These are phyloP conservation scores for Serripes groenlandicus DNA, from an alignment of 2,888 invertebrate species.

Conservation along the genomic window DNA sequence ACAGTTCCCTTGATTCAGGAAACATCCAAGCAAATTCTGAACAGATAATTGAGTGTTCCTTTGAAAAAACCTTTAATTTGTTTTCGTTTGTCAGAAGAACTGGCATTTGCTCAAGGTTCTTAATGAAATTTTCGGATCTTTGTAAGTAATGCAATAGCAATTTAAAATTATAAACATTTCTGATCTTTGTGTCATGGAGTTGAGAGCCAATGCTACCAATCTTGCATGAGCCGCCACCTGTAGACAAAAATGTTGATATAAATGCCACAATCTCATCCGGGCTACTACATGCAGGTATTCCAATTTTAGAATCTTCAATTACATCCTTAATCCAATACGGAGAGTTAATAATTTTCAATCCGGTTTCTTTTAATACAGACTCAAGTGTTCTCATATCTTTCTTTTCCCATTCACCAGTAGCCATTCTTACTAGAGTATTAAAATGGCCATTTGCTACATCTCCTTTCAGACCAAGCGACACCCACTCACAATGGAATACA, in stretches of 20 bases:
- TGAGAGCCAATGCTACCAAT: neutral
- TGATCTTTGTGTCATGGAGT: neutral
- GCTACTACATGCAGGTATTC: neutral
- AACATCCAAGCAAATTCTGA: constrained; percentile 13
- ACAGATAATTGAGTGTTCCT: neutral
- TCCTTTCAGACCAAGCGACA: neutral
- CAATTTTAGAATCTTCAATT: neutral
- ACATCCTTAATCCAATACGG: neutral
- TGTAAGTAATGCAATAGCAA: constrained; percentile 1
- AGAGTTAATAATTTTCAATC: constrained; percentile 28
- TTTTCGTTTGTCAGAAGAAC: constrained; percentile 2
- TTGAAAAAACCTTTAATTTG: neutral
- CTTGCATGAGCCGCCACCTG: constrained; percentile 2
- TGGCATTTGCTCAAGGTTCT: neutral
- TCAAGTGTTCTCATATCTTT: neutral
- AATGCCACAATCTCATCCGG: constrained; percentile 12
- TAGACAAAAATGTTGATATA: constrained; percentile 2
- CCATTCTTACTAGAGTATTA: neutral
- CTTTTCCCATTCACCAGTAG: too few relatives aligned
- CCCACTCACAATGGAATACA: constrained; percentile 9
- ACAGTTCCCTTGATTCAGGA: neutral
- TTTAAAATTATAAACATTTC: neutral
- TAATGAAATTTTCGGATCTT: neutral
- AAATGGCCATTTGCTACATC: constrained; percentile 8
- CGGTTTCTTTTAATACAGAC: constrained; percentile 21